Evolutionary conservation across 2,113 vertebrate species (phyloP), one percentile per base, ranked within the genome.

Genomic region (Macroglossus sobrinus): DNA sequence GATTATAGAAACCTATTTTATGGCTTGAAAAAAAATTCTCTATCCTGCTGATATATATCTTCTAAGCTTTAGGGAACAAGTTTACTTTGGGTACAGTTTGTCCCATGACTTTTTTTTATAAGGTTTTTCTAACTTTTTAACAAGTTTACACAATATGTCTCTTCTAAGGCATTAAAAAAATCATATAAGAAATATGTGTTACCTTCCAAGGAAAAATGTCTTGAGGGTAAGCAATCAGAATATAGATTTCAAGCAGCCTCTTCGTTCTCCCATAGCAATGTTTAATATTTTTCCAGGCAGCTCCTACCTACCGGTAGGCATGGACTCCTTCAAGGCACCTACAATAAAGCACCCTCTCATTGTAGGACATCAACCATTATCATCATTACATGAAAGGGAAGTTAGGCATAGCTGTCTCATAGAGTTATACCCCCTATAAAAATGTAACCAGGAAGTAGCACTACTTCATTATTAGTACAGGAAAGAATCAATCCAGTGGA

Each of bases 91-190:
- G 1, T 26, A 76, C 4, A 38, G 0, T 68, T 93, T 90, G 15
- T 78, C 28, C 24, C n/a, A 22, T 30, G 38, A 38, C 71, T 68
- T 94, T 82, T 94, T 82, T 68, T 80, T 24, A 45, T 76, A 47
- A 81, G n/a, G 4, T 3, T 74, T 81, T 64, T 90, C 22, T 86
- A 59, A 93, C 35, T 66, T 95, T 69, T 88, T 89, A 84, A 93
- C 66, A 89, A 28, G 33, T 28, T 74, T 68, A 30, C 22, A 71
- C 16, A 45, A 33, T 74, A 15, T 26, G 4, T 38, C 35, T 93
- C 94, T 91, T 64, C 38, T 45, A 13, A 53, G 19, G 2, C 4
- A 82, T 91, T 80, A 33, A 40, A n/a, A 89, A 92, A 47, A 47
- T 59, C 18, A 53, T 9, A 8, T 47, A 66, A 72, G 10, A 71